phyloP scores from a whole-genome alignment of 2,113 vertebrate genomes.

The Chaetorhynchus papuensis region DNA sequence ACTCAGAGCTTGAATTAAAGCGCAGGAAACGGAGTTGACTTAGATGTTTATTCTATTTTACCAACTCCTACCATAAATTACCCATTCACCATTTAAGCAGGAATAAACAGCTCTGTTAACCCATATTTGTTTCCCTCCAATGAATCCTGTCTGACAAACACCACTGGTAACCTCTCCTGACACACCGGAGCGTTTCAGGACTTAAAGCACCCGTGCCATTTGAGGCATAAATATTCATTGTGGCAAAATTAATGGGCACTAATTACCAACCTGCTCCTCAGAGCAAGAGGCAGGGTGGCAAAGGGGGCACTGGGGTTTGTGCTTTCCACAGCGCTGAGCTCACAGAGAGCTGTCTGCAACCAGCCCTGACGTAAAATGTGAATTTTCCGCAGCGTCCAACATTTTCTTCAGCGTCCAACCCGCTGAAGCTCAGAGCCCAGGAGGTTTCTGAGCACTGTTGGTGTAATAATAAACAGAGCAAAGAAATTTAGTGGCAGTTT shows the following conservation, averaged over 20 bases:
- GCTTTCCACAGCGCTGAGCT: background rate
- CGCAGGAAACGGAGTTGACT: no score
- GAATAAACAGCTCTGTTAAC: background rate
- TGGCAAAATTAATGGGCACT: background rate
- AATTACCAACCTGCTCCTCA: background rate
- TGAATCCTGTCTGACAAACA: background rate
- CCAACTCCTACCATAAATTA: background rate
- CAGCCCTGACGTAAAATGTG: rapidly evolving
- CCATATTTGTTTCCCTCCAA: background rate
- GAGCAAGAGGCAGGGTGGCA: background rate
- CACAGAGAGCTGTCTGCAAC: background rate
- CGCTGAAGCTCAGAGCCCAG: background rate
- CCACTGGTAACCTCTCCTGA: background rate
- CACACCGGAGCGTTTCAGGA: background rate
- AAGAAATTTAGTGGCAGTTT: background rate
- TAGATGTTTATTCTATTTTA: no score
- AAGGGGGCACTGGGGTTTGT: background rate
- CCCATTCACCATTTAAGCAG: background rate
- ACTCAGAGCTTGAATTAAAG: no score
- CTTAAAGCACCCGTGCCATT: background rate
- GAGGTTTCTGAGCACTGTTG: background rate
- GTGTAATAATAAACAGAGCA: background rate
- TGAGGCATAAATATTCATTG: background rate
- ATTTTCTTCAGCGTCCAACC: background rate
- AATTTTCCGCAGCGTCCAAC: background rate